A percentile compares a stretch with the other conserved stretches of the same genome.
Evolutionary conservation across 2,797 vertebrate genomes (phyloP).

Genomic region (Poecile montanus): DNA sequence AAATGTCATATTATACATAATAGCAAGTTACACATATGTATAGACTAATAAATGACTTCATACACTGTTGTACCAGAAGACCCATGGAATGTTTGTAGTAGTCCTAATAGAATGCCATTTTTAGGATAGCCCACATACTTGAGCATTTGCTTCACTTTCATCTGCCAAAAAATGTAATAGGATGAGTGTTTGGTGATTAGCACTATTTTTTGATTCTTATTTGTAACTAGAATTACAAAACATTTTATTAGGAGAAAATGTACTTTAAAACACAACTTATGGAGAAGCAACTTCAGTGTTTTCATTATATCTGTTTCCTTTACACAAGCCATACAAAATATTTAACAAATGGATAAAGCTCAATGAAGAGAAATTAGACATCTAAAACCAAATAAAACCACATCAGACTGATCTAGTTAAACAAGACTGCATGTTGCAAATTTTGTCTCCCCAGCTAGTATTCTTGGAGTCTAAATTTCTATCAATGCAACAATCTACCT

Average conservation of each 20-base stretch:
- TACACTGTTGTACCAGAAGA: background rate
- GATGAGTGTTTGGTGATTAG: background rate
- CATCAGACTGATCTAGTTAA: background rate
- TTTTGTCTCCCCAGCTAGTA: background rate
- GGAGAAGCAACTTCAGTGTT: background rate
- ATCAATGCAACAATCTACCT: background rate
- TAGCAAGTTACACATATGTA: background rate
- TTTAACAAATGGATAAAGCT: background rate
- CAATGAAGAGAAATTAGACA: background rate
- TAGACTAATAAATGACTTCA: background rate
- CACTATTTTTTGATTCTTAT: background rate
- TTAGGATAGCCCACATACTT: constrained; percentile 29
- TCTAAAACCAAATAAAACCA: background rate
- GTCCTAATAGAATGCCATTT: constrained; percentile 20
- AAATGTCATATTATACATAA: background rate
- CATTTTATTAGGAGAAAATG: background rate
- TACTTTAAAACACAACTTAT: background rate
- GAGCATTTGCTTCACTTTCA: constrained; percentile 13
- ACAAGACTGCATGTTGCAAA: background rate
- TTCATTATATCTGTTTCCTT: background rate
- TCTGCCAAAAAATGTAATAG: constrained; percentile 16
- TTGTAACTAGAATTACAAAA: constrained; percentile 7
- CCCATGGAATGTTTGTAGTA: background rate
- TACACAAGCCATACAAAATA: background rate
- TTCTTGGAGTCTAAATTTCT: background rate